These are phyloP conservation scores for Ginglymostoma cirratum DNA, from an alignment of 2,113 vertebrate genomes.

Conservation along the genomic window DNA sequence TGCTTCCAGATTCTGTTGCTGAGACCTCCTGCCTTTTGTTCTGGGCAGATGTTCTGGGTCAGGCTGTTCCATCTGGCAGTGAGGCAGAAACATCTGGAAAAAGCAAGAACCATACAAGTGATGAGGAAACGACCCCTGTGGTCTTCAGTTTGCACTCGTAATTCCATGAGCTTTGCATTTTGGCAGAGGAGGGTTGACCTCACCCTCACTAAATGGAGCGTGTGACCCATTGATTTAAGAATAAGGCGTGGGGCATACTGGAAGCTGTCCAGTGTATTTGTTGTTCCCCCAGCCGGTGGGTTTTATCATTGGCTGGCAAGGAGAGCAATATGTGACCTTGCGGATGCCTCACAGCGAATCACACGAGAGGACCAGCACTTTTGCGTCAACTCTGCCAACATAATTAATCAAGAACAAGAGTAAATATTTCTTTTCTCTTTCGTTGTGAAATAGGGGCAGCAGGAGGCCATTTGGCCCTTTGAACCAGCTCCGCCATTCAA, in stretches of 20 bases:
- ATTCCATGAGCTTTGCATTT: too few relatives aligned
- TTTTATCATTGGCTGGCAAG: neutral
- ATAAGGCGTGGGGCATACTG: neutral
- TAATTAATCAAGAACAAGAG: neutral
- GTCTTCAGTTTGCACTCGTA: neutral
- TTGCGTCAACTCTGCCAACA: neutral
- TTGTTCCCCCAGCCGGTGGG: neutral
- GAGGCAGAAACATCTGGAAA: conserved; percentile 49
- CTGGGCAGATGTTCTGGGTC: conserved; percentile 41
- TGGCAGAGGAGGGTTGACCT: too few relatives aligned
- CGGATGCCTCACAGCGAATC: neutral
- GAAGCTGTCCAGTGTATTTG: neutral
- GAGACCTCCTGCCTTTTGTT: conserved; percentile 38
- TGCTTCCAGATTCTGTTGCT: conserved; percentile 71
- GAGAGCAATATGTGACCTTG: neutral
- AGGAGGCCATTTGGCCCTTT: too few relatives aligned
- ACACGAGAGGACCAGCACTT: neutral
- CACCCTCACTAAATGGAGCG: neutral
- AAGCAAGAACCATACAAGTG: neutral
- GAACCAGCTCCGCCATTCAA: too few relatives aligned
- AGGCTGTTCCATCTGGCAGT: conserved; percentile 38
- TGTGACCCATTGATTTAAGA: neutral
- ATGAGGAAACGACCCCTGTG: neutral
- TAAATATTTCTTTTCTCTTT: neutral
- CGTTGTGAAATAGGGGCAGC: too few relatives aligned